Evolutionary conservation across 2,797 vertebrate genomes (phyloP).

Genomic region (Galagoides demidoff): DNA sequence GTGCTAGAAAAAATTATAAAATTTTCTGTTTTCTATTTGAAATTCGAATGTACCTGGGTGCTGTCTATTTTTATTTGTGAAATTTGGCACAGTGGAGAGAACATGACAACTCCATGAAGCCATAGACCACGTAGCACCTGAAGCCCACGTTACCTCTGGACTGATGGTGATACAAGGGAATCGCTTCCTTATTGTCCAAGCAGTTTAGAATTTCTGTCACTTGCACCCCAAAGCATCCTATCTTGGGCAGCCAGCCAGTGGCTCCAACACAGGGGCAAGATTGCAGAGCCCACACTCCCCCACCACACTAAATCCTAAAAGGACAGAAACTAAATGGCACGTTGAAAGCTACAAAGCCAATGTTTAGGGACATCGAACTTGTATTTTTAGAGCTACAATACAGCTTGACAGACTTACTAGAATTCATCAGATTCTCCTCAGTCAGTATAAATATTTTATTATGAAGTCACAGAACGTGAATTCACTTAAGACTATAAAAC

Average conservation of each 20-base stretch:
- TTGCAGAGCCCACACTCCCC: neutral
- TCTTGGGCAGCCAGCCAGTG: neutral
- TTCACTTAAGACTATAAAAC: slow-evolving; percentile 68
- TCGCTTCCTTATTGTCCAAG: neutral
- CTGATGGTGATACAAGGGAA: neutral
- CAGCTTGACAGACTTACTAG: slow-evolving; percentile 55
- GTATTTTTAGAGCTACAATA: slow-evolving; percentile 37
- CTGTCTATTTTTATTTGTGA: neutral
- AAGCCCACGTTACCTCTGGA: neutral
- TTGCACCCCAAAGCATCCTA: neutral
- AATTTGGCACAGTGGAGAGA: neutral
- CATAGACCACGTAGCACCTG: accelerated
- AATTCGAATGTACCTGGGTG: neutral
- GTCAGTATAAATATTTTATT: slow-evolving; percentile 74
- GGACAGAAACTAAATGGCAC: neutral
- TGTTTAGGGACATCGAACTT: neutral
- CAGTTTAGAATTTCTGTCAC: neutral
- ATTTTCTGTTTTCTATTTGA: neutral
- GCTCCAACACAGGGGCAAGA: neutral
- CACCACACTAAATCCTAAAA: neutral
- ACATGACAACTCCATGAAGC: neutral
- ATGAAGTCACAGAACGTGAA: slow-evolving; percentile 55
- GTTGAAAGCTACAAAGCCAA: slow-evolving; percentile 6
- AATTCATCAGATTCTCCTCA: slow-evolving; percentile 75
- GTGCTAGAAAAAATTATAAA: neutral